Conservation (phyloP, 1,140 invertebrate genomes). For the Trichoplusia ni region DNA sequence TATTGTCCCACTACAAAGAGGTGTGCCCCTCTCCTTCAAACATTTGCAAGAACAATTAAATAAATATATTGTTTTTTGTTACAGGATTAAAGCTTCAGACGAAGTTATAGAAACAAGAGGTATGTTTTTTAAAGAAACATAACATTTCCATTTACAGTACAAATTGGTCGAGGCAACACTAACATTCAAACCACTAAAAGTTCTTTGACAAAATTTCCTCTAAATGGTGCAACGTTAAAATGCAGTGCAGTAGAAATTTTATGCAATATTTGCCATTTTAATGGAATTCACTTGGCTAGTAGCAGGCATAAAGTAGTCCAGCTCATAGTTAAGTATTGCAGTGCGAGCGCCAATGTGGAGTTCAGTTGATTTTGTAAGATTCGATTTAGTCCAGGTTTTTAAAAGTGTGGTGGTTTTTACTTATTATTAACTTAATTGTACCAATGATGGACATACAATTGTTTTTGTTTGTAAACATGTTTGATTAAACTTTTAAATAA, state of each 20-base stretch:
- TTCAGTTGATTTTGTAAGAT: slow-evolving; percentile 5
- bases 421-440: too few relatives aligned
- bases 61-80: background rate
- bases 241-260: slow-evolving; percentile 11
- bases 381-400: background rate
- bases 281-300: slow-evolving; percentile 20
- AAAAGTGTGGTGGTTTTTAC: too few relatives aligned
- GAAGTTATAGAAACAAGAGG: background rate
- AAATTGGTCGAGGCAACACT: slow-evolving; percentile 1
- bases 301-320: slow-evolving; percentile 9
- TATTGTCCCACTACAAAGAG: too few relatives aligned
- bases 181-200: background rate
- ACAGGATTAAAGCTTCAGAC: background rate
- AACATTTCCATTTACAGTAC: background rate
- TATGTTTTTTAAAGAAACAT: background rate
- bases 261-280: slow-evolving; percentile 16
- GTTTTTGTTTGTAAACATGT: too few relatives aligned
- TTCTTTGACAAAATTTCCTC: slow-evolving; percentile 11
- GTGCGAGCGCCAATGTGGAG: background rate
- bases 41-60: too few relatives aligned
- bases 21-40: too few relatives aligned
- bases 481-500: too few relatives aligned
- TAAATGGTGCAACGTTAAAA: slow-evolving; percentile 11
- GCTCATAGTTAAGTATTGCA: slow-evolving; percentile 5
- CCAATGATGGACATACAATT: too few relatives aligned